Evolutionary conservation across 53 echinoderm and acorn worm genomes (phyloP).

Genomic region (Echinometra lucunter): DNA sequence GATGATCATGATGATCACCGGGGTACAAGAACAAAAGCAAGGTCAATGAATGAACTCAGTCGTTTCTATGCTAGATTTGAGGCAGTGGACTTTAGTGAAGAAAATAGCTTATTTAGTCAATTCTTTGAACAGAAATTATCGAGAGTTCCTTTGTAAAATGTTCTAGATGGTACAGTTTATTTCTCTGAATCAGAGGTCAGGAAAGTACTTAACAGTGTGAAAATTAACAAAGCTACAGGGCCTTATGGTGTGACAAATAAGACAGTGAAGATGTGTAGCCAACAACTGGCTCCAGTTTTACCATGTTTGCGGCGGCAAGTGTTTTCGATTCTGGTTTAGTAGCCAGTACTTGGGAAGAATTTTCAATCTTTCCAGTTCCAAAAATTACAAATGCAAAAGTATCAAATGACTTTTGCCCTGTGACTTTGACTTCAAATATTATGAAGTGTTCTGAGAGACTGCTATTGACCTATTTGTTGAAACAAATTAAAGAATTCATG

Average conservation of each 20-base stretch:
- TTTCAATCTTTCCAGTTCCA: not conserved
- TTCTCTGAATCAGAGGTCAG: too few relatives aligned
- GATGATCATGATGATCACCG: not conserved
- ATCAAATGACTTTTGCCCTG: not conserved
- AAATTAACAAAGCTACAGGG: slow-evolving; percentile 9
- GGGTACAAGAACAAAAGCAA: not conserved
- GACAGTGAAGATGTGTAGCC: not conserved
- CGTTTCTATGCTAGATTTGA: not conserved
- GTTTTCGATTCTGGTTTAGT: not conserved
- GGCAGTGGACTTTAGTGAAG: not conserved
- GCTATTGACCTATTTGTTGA: too few relatives aligned
- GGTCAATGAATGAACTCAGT: not conserved
- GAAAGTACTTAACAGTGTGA: not conserved
- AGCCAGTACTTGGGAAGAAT: not conserved
- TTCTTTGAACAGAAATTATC: not conserved
- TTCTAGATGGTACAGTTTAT: not conserved
- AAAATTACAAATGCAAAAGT: not conserved
- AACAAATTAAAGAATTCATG: not conserved
- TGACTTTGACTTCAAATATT: not conserved
- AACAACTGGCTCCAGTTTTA: not conserved
- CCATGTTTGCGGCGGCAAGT: too few relatives aligned
- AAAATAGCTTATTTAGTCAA: not conserved
- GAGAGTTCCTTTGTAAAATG: not conserved
- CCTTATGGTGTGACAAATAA: not conserved
- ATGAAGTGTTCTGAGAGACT: too few relatives aligned